A percentile compares a stretch with the other conserved stretches of the same genome.
Evolutionary conservation across 2,113 vertebrate genomes (phyloP).

Genomic region (Grantiella picta): DNA sequence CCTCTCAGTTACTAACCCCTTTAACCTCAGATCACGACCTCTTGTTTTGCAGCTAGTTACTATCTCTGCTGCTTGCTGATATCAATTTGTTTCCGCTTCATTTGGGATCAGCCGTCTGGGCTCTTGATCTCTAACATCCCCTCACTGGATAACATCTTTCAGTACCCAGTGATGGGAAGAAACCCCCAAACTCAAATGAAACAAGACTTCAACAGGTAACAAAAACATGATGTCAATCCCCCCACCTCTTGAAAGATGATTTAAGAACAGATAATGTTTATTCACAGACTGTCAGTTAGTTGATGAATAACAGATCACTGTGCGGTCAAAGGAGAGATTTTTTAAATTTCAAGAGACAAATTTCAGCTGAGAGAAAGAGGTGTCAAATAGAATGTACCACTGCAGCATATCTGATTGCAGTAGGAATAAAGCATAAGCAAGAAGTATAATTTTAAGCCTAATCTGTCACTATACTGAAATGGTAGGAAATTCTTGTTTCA

Average conservation of each 20-base stretch:
- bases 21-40: slow-evolving; percentile 26
- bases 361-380: neutral
- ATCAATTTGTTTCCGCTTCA: neutral
- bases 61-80: slow-evolving; percentile 8
- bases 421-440: neutral
- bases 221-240: neutral
- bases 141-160: neutral
- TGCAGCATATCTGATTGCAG: neutral
- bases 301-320: neutral
- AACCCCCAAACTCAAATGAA: neutral
- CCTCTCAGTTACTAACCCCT: neutral
- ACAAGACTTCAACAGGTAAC: neutral
- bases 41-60: slow-evolving; percentile 8
- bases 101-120: neutral
- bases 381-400: neutral
- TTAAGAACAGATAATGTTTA: neutral
- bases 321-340: neutral
- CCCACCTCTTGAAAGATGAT: neutral
- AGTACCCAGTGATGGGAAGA: neutral
- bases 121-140: neutral
- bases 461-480: neutral
- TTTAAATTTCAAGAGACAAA: neutral
- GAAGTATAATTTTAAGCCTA: slow-evolving; percentile 9
- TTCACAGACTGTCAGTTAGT: neutral
- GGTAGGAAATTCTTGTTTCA: neutral